Base-by-base conservation (phyloP, 2,888 invertebrate species). In the Pseudolycoriella hygida region DNA sequence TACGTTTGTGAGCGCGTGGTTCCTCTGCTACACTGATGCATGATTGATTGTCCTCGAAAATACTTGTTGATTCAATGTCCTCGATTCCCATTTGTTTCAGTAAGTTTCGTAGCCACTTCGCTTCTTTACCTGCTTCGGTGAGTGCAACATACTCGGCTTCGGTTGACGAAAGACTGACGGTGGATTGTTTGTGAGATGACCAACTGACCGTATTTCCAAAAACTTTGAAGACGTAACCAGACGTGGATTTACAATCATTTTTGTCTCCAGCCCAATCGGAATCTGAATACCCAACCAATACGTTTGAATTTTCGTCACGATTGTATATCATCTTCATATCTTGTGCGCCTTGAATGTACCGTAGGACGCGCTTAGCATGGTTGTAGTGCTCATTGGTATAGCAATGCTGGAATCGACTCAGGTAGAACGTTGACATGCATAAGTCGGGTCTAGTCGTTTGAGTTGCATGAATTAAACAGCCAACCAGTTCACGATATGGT, bases 401-500 rank as follows among this genome's bases (percentile, higher is more conserved):
- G 37, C 49, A 47, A 14, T 46, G 40, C 20, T 50, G 51, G 17
- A 48, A 53, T 14, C 51, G 47, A 34, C 53, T 55, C 3, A 53
- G n/a, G n/a, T n/a, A n/a, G n/a, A n/a, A n/a, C n/a, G n/a, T n/a
- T n/a, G n/a, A n/a, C n/a, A n/a, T n/a, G n/a, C n/a, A n/a, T n/a
- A n/a, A n/a, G 45, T 52, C 53, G 2, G 51, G 51, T 11, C 50
- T 43, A n/a, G 51, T 50, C 5, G 48, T 48, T 46, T 34, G 17
- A 42, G n/a, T n/a, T n/a, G n/a, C n/a, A n/a, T n/a, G n/a, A 3
- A 50, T 40, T n/a, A 42, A 42, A 43, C 51, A 50, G 2, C 52
- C 54, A 12, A 53, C 42, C 32, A 50, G 48, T 40, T 51, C 50
- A 39, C 50, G 52, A 34, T 50, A 53, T 11, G 52, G 53, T 12